These are phyloP conservation scores for Campoplex capitator DNA, from an alignment of 2,888 invertebrate genomes.

Conservation along the genomic window DNA sequence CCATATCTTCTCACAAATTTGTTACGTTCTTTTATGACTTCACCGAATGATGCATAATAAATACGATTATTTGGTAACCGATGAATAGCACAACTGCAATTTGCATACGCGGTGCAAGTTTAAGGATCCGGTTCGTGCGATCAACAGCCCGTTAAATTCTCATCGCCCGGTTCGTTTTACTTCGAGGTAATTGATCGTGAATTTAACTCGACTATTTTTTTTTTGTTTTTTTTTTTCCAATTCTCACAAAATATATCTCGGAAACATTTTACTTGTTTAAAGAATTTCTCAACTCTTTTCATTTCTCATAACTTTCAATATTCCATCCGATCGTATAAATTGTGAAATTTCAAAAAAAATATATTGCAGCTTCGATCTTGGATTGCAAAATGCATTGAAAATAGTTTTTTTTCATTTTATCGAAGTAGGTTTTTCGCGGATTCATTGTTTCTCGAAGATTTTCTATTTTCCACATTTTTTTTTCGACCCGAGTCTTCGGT, in stretches of 20 bases:
- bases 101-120: background rate
- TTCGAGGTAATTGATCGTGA: constrained; percentile 6
- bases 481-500: background rate
- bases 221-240: background rate
- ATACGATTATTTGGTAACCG: constrained; percentile 3
- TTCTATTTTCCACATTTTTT: background rate
- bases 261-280: background rate
- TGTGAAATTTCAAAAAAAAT: background rate
- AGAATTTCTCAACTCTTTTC: background rate
- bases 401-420: background rate
- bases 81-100: background rate
- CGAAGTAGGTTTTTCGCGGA: background rate
- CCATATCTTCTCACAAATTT: background rate
- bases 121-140: background rate
- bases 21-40: background rate
- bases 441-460: background rate
- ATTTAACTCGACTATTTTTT: background rate
- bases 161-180: background rate
- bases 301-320: background rate
- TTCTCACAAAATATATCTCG: background rate
- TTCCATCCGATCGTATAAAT: too few relatives aligned
- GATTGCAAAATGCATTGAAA: too few relatives aligned
- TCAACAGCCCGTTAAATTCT: background rate
- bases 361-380: background rate
- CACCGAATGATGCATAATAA: background rate